Percentiles rank a stretch among this genome's conserved stretches.
These are phyloP conservation scores for Tipula lateralis DNA, from an alignment of 2,888 invertebrate genomes.

Conservation along the genomic window DNA sequence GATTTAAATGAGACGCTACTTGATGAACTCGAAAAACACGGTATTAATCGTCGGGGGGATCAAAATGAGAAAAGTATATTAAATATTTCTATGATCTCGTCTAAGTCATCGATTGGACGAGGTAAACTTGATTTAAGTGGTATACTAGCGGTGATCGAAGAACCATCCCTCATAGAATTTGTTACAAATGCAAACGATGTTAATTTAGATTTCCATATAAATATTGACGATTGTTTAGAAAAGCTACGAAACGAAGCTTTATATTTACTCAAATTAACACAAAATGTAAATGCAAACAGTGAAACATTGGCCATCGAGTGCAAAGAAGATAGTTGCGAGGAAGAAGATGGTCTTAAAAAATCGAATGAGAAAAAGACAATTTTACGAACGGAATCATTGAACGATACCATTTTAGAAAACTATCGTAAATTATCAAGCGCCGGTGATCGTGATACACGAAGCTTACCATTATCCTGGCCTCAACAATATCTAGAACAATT, in stretches of 20 bases:
- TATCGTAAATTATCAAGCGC: constrained; percentile 32
- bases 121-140: constrained; percentile 65
- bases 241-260: constrained; percentile 66
- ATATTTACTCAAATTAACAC: constrained; percentile 60
- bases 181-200: constrained; percentile 53
- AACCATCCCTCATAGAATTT: constrained; percentile 55
- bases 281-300: constrained; percentile 40
- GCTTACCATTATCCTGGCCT: constrained; percentile 43
- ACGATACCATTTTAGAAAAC: constrained; percentile 40
- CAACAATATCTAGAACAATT: constrained; percentile 38
- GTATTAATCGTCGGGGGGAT: constrained; percentile 7
- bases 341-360: constrained; percentile 40
- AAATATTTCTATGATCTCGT: constrained; percentile 37
- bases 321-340: constrained; percentile 37
- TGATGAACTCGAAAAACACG: constrained; percentile 49
- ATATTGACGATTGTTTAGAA: constrained; percentile 63
- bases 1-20: constrained; percentile 72
- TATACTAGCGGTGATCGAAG: constrained; percentile 58
- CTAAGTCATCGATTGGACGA: constrained; percentile 49
- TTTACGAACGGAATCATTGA: constrained; percentile 44
- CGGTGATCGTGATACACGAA: constrained; percentile 33
- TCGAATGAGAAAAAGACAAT: constrained; percentile 33
- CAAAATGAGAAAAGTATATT: neutral
- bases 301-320: constrained; percentile 33
- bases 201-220: constrained; percentile 46